Evolutionary conservation across 1,140 invertebrate species (phyloP).

Genomic region (Drosophila punjabiensis): DNA sequence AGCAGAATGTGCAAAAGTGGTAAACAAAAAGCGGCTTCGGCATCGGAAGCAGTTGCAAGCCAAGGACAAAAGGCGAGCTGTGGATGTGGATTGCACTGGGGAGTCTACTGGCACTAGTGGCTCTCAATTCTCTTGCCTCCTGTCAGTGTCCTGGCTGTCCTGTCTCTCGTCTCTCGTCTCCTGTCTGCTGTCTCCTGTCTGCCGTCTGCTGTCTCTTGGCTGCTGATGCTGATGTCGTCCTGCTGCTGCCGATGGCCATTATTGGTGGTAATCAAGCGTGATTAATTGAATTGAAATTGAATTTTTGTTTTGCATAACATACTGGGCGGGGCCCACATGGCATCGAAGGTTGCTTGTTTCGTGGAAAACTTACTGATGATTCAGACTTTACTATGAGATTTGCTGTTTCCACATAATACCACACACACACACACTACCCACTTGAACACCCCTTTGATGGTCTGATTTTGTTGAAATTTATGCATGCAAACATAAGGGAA

Average conservation of each 20-base stretch:
- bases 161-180: constrained; percentile 7
- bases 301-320: constrained; percentile 64
- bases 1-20: constrained; percentile 75
- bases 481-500: not conserved
- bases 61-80: constrained; percentile 46
- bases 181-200: constrained; percentile 10
- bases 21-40: constrained; percentile 59
- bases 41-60: constrained; percentile 51
- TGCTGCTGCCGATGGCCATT: constrained; percentile 44
- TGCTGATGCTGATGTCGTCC: constrained; percentile 20
- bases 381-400: not conserved
- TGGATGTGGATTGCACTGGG: constrained; percentile 38
- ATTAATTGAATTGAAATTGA: constrained; percentile 68
- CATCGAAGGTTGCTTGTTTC: constrained; percentile 3
- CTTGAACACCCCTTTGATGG: not conserved
- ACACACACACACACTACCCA: not conserved
- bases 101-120: constrained; percentile 21
- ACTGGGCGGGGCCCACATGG: constrained; percentile 15
- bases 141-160: constrained; percentile 31
- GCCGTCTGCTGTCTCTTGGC: constrained; percentile 19
- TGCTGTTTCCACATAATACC: not conserved
- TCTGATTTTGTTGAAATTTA: constrained; percentile 10
- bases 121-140: constrained; percentile 14
- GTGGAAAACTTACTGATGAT: not conserved
- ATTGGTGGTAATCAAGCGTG: constrained; percentile 69